phyloP scores from a whole-genome alignment of 2,888 invertebrate genomes.

The Pherbina coryleti region DNA sequence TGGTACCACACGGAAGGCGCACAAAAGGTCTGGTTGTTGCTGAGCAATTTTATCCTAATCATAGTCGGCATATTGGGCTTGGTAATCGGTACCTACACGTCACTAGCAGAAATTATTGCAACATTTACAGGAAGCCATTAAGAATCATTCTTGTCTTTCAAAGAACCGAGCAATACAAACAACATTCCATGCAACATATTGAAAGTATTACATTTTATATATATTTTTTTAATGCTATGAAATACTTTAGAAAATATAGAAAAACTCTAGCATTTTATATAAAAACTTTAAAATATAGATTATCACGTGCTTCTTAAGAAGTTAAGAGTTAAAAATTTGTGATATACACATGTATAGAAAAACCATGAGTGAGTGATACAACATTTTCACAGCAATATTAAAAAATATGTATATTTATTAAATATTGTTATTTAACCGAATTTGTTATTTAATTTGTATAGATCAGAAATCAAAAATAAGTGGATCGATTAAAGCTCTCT shows the following conservation, averaged over 20 bases:
- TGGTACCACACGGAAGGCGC: slow-evolving; percentile 77
- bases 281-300: neutral
- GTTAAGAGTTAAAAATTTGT: neutral
- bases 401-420: too few relatives aligned
- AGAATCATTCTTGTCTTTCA: neutral
- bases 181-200: slow-evolving; percentile 20
- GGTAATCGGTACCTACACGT: slow-evolving; percentile 79
- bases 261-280: neutral
- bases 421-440: too few relatives aligned
- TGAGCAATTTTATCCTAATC: slow-evolving; percentile 76
- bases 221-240: too few relatives aligned
- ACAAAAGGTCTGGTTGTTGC: slow-evolving; percentile 73
- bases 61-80: slow-evolving; percentile 78
- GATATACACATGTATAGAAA: neutral
- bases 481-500: too few relatives aligned
- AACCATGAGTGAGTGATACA: too few relatives aligned
- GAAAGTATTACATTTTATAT: slow-evolving; percentile 18
- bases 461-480: too few relatives aligned
- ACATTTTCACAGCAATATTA: too few relatives aligned
- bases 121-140: slow-evolving; percentile 69
- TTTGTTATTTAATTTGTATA: too few relatives aligned
- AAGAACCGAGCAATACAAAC: neutral
- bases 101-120: slow-evolving; percentile 75
- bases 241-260: neutral
- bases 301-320: neutral